Evolutionary conservation across 2,113 vertebrate species (phyloP).

Genomic region (Cololabis saira): DNA sequence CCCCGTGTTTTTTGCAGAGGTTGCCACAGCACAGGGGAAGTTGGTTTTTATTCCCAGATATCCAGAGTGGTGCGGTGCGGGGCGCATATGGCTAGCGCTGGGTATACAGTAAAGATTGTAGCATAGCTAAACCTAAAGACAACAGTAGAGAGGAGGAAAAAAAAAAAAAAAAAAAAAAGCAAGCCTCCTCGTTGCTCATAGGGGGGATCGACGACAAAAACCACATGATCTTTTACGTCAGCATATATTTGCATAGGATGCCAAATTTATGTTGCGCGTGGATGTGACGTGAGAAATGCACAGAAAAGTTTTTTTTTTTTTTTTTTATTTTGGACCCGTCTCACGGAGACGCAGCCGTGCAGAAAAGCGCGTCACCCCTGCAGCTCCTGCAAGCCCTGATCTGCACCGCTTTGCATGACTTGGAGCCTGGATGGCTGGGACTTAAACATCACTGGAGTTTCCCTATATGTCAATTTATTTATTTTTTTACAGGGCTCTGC

Average conservation of each 20-base stretch:
- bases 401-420: conserved; percentile 13
- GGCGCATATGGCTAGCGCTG: conserved; percentile 67
- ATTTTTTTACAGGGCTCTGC: too few relatives aligned
- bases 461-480: background rate
- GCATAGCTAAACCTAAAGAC: conserved; percentile 81
- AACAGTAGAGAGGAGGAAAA: conserved; percentile 64
- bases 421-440: conserved; percentile 7
- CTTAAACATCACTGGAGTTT: background rate
- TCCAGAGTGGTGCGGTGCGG: conserved; percentile 60
- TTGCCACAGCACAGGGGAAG: too few relatives aligned
- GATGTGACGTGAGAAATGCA: conserved; percentile 75
- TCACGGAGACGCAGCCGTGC: conserved; percentile 25
- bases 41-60: conserved; percentile 62
- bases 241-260: conserved; percentile 94
- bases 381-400: conserved; percentile 15
- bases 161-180: too few relatives aligned
- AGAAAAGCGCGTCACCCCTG: conserved; percentile 22
- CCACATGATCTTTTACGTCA: conserved; percentile 97
- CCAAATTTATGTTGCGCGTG: conserved; percentile 83
- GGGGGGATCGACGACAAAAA: conserved; percentile 91
- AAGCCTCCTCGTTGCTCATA: conserved; percentile 84
- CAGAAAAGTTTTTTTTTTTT: conserved; percentile 69
- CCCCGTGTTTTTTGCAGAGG: too few relatives aligned
- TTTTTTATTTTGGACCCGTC: conserved; percentile 4
- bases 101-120: conserved; percentile 76